These are phyloP conservation scores for Drosophila sulfurigaster DNA, from an alignment of 1,140 invertebrate genomes.

Conservation along the genomic window DNA sequence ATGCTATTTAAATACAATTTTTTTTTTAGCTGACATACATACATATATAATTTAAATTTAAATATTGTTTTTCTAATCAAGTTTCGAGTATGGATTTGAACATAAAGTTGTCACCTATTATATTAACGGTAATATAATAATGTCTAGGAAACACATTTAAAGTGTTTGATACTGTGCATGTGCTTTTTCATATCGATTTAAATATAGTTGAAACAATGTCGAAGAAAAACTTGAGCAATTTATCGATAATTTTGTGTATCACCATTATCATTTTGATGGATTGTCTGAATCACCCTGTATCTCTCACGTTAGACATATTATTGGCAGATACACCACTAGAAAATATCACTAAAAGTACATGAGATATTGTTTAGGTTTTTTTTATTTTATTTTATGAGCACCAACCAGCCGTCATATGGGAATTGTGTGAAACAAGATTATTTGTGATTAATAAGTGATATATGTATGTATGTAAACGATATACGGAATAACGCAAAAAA, in stretches of 20 bases:
- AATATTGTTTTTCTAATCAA: too few species aligned
- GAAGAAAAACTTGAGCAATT: neutral
- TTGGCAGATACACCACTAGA: conserved; percentile 64
- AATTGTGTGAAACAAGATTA: conserved; percentile 54
- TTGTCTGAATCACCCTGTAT: conserved; percentile 44
- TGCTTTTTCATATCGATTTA: neutral
- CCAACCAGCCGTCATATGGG: conserved; percentile 29
- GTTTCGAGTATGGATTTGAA: too few species aligned
- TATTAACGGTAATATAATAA: too few species aligned
- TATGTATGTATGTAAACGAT: conserved; percentile 36
- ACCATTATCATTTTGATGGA: conserved; percentile 7
- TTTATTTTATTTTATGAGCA: conserved; percentile 54
- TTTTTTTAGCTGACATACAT: too few species aligned
- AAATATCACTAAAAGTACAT: conserved; percentile 72
- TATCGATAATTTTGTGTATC: conserved; percentile 30
- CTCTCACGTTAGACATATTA: conserved; percentile 58
- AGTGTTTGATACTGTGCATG: neutral
- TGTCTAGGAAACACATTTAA: too few species aligned
- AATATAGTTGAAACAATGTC: neutral
- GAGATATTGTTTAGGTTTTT: conserved; percentile 72
- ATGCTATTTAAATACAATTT: too few species aligned
- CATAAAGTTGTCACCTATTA: too few species aligned
- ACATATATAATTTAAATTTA: too few species aligned
- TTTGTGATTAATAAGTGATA: conserved; percentile 51
- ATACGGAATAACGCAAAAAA: conserved; percentile 18